Evolutionary conservation across 2,113 vertebrate species (phyloP), one percentile per base, ranked within the genome.

Genomic region (Istiophorus platypterus): DNA sequence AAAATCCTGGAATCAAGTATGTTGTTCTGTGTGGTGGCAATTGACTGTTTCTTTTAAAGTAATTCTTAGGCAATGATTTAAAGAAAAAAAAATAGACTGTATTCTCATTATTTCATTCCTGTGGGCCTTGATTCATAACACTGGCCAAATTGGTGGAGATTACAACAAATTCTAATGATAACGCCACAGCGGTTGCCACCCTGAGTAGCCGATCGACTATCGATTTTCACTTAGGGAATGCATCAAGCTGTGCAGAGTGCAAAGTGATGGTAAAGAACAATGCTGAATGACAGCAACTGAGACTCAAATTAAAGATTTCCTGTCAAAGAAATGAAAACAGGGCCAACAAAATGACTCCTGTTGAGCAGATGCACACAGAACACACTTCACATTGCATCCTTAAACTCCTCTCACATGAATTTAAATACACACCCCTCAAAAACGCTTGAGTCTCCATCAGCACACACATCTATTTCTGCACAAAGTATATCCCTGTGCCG

Each of bases 301-400:
- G 86, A 63, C 76, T 92, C 75, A 85, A 92, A 93, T 93, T 54
- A 92, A 92, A 92, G 88, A 91, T 91, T 92, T 92, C 66, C 88
- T 67, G 76, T 92, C 88, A 82, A 87, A 85, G 90, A 91, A 94
- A 92, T 94, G 87, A 93, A 93, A 90, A 76, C 77, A 67, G 82
- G 67, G 74, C 82, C 68, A 87, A 90, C 82, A 83, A 88, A 87
- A 79, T 84, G 68, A 62, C 78, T 80, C 63, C 70, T 58, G 87
- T 69, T 68, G 78, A 84, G 82, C 59, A 76, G 72, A 62, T 29
- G 11, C 56, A 39, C 78, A 20, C 49, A 51, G 26, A 64, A 2
- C 14, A 34, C 1, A 2, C 7, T 41, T 24, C 64, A 72, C 72
- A 17, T 13, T n/a, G 14, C 42, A 69, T 47, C 37, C 27, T n/a